A percentile compares a stretch with the other conserved stretches of the same genome.
phyloP scores from a whole-genome alignment of 2,888 invertebrate species.

The Pardosa pseudoannulata region DNA sequence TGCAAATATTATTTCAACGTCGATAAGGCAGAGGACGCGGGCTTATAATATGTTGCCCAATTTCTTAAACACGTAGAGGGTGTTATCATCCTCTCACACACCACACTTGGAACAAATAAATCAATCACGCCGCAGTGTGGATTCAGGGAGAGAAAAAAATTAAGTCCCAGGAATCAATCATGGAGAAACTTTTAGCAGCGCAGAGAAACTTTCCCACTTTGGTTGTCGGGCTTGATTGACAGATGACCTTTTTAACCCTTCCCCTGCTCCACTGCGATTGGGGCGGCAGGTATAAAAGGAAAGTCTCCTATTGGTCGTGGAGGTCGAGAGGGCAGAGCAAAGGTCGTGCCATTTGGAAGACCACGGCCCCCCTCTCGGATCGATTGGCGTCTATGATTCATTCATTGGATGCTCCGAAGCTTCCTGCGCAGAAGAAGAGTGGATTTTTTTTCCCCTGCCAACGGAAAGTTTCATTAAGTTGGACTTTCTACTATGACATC shows the following conservation, averaged over 20 bases:
- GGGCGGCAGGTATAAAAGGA: conserved; percentile 42
- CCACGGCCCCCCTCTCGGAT: conserved; percentile 49
- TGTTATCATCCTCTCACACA: not conserved
- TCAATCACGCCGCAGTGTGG: not conserved
- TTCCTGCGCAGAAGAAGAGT: conserved; percentile 23
- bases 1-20: not conserved
- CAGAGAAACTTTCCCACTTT: conserved; percentile 26
- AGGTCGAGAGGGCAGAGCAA: conserved; percentile 71
- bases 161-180: not conserved
- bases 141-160: not conserved
- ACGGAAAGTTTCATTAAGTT: not conserved
- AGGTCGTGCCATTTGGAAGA: conserved; percentile 65
- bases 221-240: conserved; percentile 46
- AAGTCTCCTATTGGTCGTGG: conserved; percentile 56
- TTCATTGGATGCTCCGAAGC: conserved; percentile 44
- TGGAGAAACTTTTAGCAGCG: not conserved
- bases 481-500: too few species aligned
- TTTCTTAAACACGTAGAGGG: not conserved
- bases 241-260: conserved; percentile 69
- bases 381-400: conserved; percentile 63
- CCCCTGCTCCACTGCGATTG: conserved; percentile 49
- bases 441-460: not conserved
- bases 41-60: not conserved
- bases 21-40: not conserved
- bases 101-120: not conserved